Evolutionary conservation across 2,113 vertebrate species (phyloP), one percentile per base, ranked within the genome.

Genomic region (Phalacrocorax carbo): DNA sequence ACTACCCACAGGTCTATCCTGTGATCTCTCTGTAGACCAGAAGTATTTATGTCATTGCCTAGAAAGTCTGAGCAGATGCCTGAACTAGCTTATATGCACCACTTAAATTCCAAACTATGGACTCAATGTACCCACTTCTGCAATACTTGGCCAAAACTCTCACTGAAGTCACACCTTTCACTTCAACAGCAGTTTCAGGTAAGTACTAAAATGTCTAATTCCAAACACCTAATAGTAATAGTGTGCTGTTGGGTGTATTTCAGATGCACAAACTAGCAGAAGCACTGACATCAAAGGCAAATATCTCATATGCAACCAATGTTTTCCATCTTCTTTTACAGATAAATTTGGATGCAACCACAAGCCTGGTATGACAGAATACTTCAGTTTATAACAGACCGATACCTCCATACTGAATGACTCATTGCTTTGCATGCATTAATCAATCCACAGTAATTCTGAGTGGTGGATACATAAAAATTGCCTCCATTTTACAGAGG

Each of bases 341-440:
- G 78, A 95, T 82, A 80, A 83, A 89, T 90, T 86, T 92, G 75
- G 88, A 80, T 64, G 62, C 29, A 90, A 93, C 85, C 89, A 71
- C 84, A 94, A 91, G 79, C 42, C 38, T 86, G 23, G 51, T 44
- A 88, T 27, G 70, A 89, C 75, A 94, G 60, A 82, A 91, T 49
- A 75, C 75, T 94, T 94, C 86, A 89, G 58, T 90, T 93, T 88
- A 77, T 95, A 94, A 90, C 70, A 71, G 79, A 93, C 66, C 0
- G 2, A 91, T 86, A 78, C 75, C 93, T 90, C 60, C 69, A 73
- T n/a, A 86, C 22, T 11, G 8, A 88, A 81, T 94, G 94, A 95
- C 75, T 97, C 87, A 96, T 42, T 96, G 51, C 71, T 82, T 93
- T 94, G 87, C 84, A 91, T 66, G 51, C 51, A 80, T 55, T 97